Conservation (phyloP, 2,113 vertebrate species). For the Oxygymnocypris stewartii region DNA sequence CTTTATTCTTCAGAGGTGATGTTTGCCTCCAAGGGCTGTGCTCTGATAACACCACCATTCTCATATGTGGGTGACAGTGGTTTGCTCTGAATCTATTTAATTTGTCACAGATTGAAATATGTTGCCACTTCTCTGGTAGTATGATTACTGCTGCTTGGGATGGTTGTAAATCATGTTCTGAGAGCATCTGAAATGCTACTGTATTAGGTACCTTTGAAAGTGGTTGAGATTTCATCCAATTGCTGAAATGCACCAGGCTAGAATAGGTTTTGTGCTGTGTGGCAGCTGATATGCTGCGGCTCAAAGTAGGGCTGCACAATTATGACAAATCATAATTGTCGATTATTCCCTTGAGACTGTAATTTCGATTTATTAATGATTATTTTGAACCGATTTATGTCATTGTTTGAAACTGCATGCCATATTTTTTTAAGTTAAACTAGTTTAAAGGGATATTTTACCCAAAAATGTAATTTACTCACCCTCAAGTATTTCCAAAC, state of each 20-base stretch:
- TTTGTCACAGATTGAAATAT: slow-evolving; percentile 45
- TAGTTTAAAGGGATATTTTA: no score
- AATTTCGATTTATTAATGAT: no score
- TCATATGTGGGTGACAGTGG: slow-evolving; percentile 27
- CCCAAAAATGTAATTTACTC: no score
- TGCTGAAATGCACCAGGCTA: neutral
- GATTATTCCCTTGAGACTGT: no score
- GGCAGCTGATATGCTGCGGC: neutral
- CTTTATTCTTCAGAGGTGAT: slow-evolving; percentile 29
- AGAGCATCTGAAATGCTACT: neutral
- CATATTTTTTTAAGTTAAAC: no score
- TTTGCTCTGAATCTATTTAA: slow-evolving; percentile 37
- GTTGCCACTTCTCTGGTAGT: slow-evolving; percentile 32
- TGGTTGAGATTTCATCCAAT: slow-evolving; percentile 4
- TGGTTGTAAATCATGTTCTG: slow-evolving; percentile 40
- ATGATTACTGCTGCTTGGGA: slow-evolving; percentile 27
- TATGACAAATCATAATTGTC: no score
- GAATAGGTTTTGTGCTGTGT: neutral
- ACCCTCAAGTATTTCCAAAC: no score
- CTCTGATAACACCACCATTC: slow-evolving; percentile 11
- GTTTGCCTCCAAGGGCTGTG: slow-evolving; percentile 10
- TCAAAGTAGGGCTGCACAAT: no score
- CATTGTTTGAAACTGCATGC: no score
- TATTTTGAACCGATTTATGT: no score
- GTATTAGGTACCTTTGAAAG: slow-evolving; percentile 4